These are phyloP conservation scores for Coluber constrictor DNA, from an alignment of 2,797 vertebrate species.

Conservation along the genomic window DNA sequence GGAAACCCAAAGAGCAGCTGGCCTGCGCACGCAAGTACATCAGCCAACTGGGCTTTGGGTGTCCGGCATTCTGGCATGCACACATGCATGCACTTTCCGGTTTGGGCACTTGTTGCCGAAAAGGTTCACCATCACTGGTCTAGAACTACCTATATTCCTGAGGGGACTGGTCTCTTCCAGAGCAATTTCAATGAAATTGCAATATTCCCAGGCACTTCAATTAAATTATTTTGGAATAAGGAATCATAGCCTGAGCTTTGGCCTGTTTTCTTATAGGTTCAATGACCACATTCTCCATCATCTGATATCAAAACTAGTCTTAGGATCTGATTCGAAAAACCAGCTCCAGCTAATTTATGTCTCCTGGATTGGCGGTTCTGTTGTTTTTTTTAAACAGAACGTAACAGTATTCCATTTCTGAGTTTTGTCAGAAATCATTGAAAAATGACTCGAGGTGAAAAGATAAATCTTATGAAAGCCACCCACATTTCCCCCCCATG, in stretches of 20 bases:
- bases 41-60: no score
- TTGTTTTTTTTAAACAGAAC: not conserved
- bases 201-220: not conserved
- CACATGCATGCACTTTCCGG: no score
- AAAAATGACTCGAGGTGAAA: not conserved
- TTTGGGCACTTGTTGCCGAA: no score
- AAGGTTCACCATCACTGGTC: no score
- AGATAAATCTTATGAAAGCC: slow-evolving; percentile 18
- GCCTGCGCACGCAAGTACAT: no score
- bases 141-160: not conserved
- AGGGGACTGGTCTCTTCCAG: not conserved
- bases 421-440: not conserved
- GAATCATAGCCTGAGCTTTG: not conserved
- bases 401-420: not conserved
- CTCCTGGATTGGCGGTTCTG: not conserved
- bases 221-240: not conserved
- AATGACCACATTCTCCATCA: not conserved
- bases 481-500: slow-evolving; percentile 44
- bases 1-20: no score
- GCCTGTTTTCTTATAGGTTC: not conserved
- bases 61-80: no score
- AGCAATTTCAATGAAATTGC: not conserved
- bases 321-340: not conserved
- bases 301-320: not conserved
- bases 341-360: not conserved